Base-by-base conservation (phyloP, 53 echinoderm and acorn worm genomes). In the Actinopyga echinites region DNA sequence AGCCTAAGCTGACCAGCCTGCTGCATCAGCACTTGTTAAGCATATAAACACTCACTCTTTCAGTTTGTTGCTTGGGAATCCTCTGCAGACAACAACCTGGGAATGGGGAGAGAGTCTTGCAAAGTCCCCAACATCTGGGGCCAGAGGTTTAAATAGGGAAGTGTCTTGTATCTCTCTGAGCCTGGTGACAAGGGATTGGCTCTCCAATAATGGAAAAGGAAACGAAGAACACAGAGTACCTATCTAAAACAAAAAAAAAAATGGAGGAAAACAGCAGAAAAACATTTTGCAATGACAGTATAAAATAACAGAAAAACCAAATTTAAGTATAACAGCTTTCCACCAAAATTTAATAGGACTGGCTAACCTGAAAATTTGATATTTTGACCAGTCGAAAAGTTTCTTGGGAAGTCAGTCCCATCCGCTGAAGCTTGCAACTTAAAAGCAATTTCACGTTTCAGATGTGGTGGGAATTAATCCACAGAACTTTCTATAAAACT, bases 51-150 rank as follows among this genome's bases (percentile, higher is more conserved):
- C 85, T 93, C 53, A 94, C 97, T 74, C 80, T 54, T 94, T 74
- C 0, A 92, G 55, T 58, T 87, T 92, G 38, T 71, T 86, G 15
- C 54, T 57, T 35, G 97, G 89, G 31, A 86, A 82, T 28, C 97
- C 97, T n/a, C 94, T 68, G 28, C 94, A 82, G 1, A 93, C 90
- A 17, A 97, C 92, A 13, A 93, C 90, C 82, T 97, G 97, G 22
- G 92, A 78, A 73, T 90, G 94, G 8, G 93, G 90, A 29, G 85
- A 60, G 7, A 85, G 64, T 1, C 31, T 28, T 9, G 65, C 25
- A 29, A 44, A 75, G 36, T 86, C 52, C 8, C 83, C 89, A 11
- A 86, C 44, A 71, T 97, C 85, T 12, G 97, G 91, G 34, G 92
- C 90, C 31, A 97, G 61, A 17, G 92, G 69, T 65, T 79, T 65